These are phyloP conservation scores for Isichthys henryi DNA, from an alignment of 2,113 vertebrate species.

Conservation along the genomic window DNA sequence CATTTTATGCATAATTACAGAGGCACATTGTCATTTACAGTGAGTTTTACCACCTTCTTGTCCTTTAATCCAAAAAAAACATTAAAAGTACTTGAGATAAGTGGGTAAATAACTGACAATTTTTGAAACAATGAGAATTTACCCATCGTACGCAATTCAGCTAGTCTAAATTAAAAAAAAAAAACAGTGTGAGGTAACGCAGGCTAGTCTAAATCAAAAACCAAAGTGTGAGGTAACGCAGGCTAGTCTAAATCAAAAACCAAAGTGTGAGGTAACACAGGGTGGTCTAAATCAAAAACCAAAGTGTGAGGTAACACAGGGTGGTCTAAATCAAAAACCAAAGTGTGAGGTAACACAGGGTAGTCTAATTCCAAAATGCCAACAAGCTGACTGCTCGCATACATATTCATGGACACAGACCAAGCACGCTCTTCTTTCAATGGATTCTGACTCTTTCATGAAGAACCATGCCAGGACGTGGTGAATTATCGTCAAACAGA, in stretches of 20 bases:
- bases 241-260: too few relatives aligned
- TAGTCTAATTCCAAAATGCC: neutral
- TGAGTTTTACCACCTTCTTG: neutral
- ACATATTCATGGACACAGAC: neutral
- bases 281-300: too few relatives aligned
- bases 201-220: neutral
- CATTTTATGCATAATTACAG: neutral
- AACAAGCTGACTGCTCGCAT: neutral
- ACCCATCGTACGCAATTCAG: neutral
- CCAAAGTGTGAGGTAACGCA: too few relatives aligned
- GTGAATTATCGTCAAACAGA: neutral
- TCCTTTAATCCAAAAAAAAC: neutral
- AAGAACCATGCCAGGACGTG: neutral
- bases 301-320: too few relatives aligned
- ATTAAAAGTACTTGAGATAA: neutral
- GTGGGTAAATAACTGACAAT: neutral
- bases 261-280: too few relatives aligned
- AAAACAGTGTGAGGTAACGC: neutral
- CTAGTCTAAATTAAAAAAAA: neutral
- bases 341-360: neutral
- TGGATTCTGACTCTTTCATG: neutral
- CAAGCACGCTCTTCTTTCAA: neutral
- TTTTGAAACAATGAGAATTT: neutral
- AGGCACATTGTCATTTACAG: neutral
- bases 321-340: neutral